phyloP scores from a whole-genome alignment of 2,888 invertebrate species.

The Hirtodrosophila duncani region DNA sequence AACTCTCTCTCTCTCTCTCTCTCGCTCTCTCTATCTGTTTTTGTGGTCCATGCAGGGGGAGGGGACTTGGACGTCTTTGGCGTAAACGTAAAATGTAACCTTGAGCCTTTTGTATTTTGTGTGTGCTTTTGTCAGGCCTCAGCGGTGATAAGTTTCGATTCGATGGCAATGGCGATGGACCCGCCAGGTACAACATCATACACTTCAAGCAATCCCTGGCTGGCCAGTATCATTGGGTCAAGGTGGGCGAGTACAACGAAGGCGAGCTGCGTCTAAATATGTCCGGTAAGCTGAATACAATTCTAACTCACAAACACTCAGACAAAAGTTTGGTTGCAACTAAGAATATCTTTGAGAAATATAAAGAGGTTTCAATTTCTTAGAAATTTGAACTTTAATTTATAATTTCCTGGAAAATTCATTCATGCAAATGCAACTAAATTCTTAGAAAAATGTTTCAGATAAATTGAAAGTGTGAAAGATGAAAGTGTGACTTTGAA shows the following conservation, averaged over 20 bases:
- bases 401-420: no score
- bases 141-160: conserved; percentile 94
- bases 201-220: conserved; percentile 91
- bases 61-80: conserved; percentile 25
- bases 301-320: background rate
- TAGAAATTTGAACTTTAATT: no score
- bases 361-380: no score
- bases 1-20: background rate
- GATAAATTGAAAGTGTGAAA: no score
- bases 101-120: conserved; percentile 20
- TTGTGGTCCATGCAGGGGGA: no score
- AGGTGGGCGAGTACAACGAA: conserved; percentile 91
- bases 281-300: conserved; percentile 81
- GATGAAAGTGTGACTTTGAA: no score
- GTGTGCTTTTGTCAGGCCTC: conserved; percentile 85
- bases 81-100: conserved; percentile 39
- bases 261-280: conserved; percentile 89
- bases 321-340: no score
- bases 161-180: conserved; percentile 93
- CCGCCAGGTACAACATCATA: conserved; percentile 95
- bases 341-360: no score
- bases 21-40: background rate
- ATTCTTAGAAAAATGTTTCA: no score
- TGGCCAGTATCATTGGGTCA: conserved; percentile 89
- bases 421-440: no score